Base-by-base conservation (phyloP, 2,113 vertebrate species). In the Prinia subflava region DNA sequence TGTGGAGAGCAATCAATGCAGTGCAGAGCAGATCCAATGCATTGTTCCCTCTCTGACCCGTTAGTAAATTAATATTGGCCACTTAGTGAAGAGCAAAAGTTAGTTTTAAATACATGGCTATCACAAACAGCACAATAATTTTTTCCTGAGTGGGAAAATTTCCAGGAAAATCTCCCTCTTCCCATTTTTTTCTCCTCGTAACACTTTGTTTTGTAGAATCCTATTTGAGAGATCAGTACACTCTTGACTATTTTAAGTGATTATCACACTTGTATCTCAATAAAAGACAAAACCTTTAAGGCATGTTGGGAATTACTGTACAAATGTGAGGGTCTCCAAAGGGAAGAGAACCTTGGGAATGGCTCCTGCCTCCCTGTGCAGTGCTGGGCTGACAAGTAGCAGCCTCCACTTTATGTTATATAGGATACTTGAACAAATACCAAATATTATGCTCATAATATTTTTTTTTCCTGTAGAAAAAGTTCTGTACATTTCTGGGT, bases 1-100 rank as follows among this genome's bases (percentile, higher is more conserved):
- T 88, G 71, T 69, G 68, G 20, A 74, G 90, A 92, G 82, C 90
- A 81, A 85, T 95, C 84, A 76, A 53, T 83, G 85, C 80, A 70
- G 63, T 15, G 47, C 82, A 92, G 88, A 83, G 47, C 7, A 75
- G 63, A 92, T 47, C 93, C 88, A 71, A 18, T 56, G 92, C 11
- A 60, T 90, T 71, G 76, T 74, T 95, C 89, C 47, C 47, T 37
- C 69, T 90, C 75, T 31, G n/a, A 92, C 85, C 93, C 5, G 31
- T 80, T 53, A 59, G 50, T 94, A 92, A 95, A 93, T 97, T 92
- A 94, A 83, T 90, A 80, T 47, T 65, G 57, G 88, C 83, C 73
- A 70, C 83, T 96, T 90, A 88, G 57, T 55, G 73, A 73, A 82
- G 64, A 90, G 56, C 75, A 89, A 30, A 94, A 88, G 42, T 87